phyloP scores from a whole-genome alignment of 2,113 vertebrate genomes.

The Zonotrichia leucophrys region DNA sequence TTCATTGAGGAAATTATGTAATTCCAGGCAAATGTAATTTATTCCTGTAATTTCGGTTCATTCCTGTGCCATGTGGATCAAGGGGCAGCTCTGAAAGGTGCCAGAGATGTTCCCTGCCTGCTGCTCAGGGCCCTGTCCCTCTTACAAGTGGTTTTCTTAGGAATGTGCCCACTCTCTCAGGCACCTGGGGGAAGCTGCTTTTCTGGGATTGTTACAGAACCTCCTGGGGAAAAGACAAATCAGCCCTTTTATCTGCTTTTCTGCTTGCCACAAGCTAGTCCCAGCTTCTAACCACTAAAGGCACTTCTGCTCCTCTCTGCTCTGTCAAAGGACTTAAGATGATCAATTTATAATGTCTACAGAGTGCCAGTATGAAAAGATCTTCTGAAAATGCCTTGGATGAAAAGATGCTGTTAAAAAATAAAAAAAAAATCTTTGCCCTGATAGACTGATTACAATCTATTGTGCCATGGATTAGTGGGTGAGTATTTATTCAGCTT shows the following conservation, averaged over 20 bases:
- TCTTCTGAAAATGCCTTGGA: constrained; percentile 31
- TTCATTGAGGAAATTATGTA: not conserved
- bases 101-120: not conserved
- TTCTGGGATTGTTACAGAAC: constrained; percentile 19
- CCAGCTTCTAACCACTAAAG: constrained; percentile 31
- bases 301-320: constrained; percentile 9
- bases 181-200: not conserved
- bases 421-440: constrained; percentile 33
- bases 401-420: constrained; percentile 19
- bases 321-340: constrained; percentile 45
- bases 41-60: not conserved
- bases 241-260: constrained; percentile 27
- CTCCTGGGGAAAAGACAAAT: constrained; percentile 38
- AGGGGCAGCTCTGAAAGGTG: not conserved
- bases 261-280: constrained; percentile 26
- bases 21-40: not conserved
- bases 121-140: not conserved
- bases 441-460: constrained; percentile 58
- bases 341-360: constrained; percentile 53
- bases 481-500: constrained; percentile 42
- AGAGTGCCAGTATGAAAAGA: constrained; percentile 48
- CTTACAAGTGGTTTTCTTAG: not conserved
- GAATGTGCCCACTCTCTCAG: not conserved
- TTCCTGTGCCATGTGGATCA: not conserved
- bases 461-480: constrained; percentile 53